Evolutionary conservation across 2,888 invertebrate species (phyloP).

Genomic region (Acronicta leporina): DNA sequence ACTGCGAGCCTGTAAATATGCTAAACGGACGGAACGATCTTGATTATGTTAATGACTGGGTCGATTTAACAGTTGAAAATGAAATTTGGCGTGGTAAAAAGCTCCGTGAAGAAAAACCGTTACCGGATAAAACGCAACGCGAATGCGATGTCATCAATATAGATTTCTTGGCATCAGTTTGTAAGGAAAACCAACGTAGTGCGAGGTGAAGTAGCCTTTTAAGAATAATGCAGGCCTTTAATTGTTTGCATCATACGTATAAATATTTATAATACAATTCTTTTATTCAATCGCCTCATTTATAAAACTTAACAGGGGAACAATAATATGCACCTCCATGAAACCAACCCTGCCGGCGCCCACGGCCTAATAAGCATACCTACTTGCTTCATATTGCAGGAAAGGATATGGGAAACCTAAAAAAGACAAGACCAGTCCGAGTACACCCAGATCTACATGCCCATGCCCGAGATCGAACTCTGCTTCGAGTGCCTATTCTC

Average conservation of each 20-base stretch:
- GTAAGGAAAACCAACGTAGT: constrained; percentile 5
- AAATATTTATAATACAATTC: too few relatives aligned
- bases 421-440: constrained; percentile 5
- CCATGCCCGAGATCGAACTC: background rate
- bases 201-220: constrained; percentile 24
- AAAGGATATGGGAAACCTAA: background rate
- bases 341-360: too few relatives aligned
- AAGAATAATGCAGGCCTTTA: too few relatives aligned
- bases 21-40: constrained; percentile 27
- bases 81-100: constrained; percentile 61
- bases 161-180: constrained; percentile 8
- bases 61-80: constrained; percentile 49
- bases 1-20: constrained; percentile 8
- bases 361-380: too few relatives aligned
- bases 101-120: constrained; percentile 58
- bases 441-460: constrained; percentile 3
- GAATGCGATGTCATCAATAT: constrained; percentile 37
- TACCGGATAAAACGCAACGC: constrained; percentile 16
- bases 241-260: too few relatives aligned
- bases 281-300: too few relatives aligned
- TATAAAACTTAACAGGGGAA: too few relatives aligned
- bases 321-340: too few relatives aligned
- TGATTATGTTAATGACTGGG: constrained; percentile 53
- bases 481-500: constrained; percentile 1
- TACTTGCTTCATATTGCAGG: constrained; percentile 11